A percentile compares a stretch with the other conserved stretches of the same genome.
Evolutionary conservation across 2,888 invertebrate species (phyloP).

Genomic region (Hirudinaria manillensis): DNA sequence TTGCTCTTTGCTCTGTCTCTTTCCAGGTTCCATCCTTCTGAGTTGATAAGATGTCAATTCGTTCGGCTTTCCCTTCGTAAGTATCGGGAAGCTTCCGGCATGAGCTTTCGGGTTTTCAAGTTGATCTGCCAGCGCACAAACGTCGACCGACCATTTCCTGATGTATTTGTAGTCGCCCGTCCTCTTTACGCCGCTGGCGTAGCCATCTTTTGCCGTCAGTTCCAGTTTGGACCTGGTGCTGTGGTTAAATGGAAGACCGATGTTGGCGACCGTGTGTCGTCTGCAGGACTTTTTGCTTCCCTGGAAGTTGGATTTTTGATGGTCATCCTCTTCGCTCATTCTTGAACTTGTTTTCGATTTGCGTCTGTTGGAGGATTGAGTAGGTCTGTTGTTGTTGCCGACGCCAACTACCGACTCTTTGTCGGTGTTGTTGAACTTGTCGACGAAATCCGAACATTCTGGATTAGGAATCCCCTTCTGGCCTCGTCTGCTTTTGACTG

Average conservation of each 20-base stretch:
- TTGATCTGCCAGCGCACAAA: constrained; percentile 50
- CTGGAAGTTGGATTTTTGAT: constrained; percentile 33
- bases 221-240: constrained; percentile 7
- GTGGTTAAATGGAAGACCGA: constrained; percentile 35
- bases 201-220: not conserved
- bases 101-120: constrained; percentile 51
- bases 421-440: not conserved
- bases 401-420: not conserved
- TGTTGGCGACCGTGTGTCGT: constrained; percentile 41
- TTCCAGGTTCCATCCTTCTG: not conserved
- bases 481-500: no score
- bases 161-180: constrained; percentile 49
- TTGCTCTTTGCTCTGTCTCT: not conserved
- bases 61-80: constrained; percentile 9
- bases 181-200: constrained; percentile 23
- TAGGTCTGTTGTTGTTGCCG: not conserved
- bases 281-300: constrained; percentile 32
- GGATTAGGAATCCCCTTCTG: no score
- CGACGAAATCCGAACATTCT: no score
- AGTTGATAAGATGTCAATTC: not conserved
- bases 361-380: not conserved
- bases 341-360: constrained; percentile 31
- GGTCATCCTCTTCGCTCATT: constrained; percentile 27
- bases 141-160: constrained; percentile 52
- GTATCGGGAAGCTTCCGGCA: constrained; percentile 27